Evolutionary conservation across 2,113 vertebrate genomes (phyloP), one percentile per base, ranked within the genome.

Genomic region (Aegotheles bennettii): DNA sequence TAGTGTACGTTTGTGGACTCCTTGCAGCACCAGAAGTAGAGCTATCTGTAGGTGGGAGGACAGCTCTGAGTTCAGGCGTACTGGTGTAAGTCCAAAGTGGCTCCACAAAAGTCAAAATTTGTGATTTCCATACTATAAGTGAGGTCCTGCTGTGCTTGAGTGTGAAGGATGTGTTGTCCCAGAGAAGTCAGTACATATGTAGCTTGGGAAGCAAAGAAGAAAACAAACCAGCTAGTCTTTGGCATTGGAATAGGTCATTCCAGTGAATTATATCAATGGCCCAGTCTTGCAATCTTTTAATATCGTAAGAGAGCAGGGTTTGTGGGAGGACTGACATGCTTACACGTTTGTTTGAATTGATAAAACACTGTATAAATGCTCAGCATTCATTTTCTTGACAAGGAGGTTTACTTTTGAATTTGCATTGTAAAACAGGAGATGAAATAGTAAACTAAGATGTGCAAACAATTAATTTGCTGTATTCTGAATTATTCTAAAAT

Each of bases 401-500:
- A 33, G 33, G 5, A 84, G 17, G 19, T 74, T 94, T 90, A 86
- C 57, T 83, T 91, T 77, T 78, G 38, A 63, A 77, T 90, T 90
- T 94, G 8, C 71, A 54, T 60, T 91, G 57, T 87, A 81, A 87
- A 77, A 59, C 16, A 31, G 12, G 25, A 87, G 38, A 65, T 26
- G 23, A 91, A 93, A 79, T 76, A 85, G 83, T 53, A 85, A 90
- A 51, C 13, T 6, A 53, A 79, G 50, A 36, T 38, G 86, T 78
- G 8, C 14, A 47, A 92, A 47, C 43, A 53, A 86, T 61, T 84
- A 68, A 68, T 90, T 74, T 92, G 13, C 7, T 75, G 3, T 54
- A 71, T 95, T 92, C 60, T 75, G 42, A 84, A 91, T 83, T 26
- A 91, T 75, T 48, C 61, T 25, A 84, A 96, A 86, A 84, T 53